Conservation (phyloP, 2,113 vertebrate species). For the Gopherus flavomarginatus region DNA sequence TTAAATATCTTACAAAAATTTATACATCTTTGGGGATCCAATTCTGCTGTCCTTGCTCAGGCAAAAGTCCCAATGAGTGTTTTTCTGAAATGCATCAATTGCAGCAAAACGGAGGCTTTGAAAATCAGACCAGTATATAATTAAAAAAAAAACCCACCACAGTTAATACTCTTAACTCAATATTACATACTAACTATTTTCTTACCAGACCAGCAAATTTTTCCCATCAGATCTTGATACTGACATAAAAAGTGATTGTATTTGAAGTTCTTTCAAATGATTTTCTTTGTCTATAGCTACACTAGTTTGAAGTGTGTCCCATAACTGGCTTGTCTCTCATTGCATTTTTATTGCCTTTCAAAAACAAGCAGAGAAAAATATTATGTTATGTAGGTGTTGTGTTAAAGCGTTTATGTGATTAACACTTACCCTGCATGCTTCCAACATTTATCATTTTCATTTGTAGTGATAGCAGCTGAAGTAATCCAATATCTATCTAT, state of each 20-base stretch:
- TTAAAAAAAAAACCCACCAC: neutral
- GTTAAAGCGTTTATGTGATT: neutral
- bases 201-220: slow-evolving; percentile 70
- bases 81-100: slow-evolving; percentile 43
- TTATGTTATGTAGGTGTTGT: slow-evolving; percentile 4
- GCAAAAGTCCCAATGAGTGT: slow-evolving; percentile 14
- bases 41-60: slow-evolving; percentile 3
- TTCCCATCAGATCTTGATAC: slow-evolving; percentile 61
- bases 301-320: slow-evolving; percentile 55
- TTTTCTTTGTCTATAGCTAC: slow-evolving; percentile 57
- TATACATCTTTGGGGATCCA: neutral
- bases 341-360: slow-evolving; percentile 76
- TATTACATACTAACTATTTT: slow-evolving; percentile 72
- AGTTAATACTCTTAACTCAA: slow-evolving; percentile 66
- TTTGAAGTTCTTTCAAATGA: slow-evolving; percentile 63
- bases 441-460: neutral
- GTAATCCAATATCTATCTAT: neutral
- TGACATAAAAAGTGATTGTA: slow-evolving; percentile 68
- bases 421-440: neutral
- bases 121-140: slow-evolving; percentile 42
- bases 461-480: neutral
- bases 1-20: slow-evolving; percentile 42
- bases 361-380: slow-evolving; percentile 62
- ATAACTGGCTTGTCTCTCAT: slow-evolving; percentile 69
- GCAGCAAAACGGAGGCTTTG: slow-evolving; percentile 24